phyloP scores from a whole-genome alignment of 2,113 vertebrate genomes.

The Suncus etruscus region DNA sequence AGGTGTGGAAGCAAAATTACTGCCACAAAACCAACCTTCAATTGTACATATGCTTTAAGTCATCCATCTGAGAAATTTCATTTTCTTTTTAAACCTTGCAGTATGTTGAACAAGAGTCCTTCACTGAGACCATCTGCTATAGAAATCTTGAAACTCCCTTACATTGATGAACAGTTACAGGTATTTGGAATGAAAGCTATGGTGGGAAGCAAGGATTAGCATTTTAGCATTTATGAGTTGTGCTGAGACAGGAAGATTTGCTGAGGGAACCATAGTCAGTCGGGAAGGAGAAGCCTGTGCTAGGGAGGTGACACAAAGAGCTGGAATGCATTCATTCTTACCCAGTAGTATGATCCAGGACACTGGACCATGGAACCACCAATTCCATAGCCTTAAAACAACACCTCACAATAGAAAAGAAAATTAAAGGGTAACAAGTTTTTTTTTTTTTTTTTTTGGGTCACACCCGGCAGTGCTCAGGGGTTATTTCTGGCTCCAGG shows the following conservation, averaged over 20 bases:
- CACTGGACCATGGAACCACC: too few relatives aligned
- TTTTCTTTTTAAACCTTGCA: constrained; percentile 79
- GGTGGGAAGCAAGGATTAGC: background rate
- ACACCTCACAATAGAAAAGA: too few relatives aligned
- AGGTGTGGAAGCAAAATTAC: constrained; percentile 83
- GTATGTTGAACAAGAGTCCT: constrained; percentile 91
- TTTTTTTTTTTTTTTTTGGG: too few relatives aligned
- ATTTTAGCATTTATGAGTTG: background rate
- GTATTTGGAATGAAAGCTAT: constrained; percentile 73
- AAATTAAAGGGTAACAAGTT: background rate
- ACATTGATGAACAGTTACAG: constrained; percentile 87
- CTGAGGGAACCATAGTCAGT: background rate
- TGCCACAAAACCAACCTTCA: constrained; percentile 8
- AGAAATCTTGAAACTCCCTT: constrained; percentile 87
- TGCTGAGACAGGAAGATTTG: constrained; percentile 1
- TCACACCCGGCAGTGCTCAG: too few relatives aligned
- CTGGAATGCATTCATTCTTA: too few relatives aligned
- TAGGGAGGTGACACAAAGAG: background rate
- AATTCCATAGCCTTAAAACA: too few relatives aligned
- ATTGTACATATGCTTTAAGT: background rate
- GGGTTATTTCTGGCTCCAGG: too few relatives aligned
- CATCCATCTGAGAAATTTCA: background rate
- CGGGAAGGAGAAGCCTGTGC: background rate
- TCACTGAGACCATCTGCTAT: constrained; percentile 87
- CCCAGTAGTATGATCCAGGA: too few relatives aligned